Evolutionary conservation across 2,113 vertebrate genomes (phyloP), one percentile per base, ranked within the genome.

Genomic region (Neogale vison): DNA sequence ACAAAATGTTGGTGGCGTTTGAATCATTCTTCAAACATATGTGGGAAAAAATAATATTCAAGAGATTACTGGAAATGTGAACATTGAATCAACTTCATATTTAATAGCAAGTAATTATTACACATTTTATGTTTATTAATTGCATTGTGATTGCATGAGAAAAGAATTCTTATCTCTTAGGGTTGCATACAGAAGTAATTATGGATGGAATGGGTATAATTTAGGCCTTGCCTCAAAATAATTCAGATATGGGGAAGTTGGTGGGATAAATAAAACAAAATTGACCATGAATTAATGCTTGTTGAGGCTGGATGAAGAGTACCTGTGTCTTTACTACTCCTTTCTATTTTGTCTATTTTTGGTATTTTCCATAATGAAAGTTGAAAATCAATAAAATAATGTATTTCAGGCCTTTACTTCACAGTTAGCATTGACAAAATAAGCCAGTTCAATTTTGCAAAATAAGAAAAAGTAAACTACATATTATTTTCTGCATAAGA

Each of bases 171-270:
- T 84, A 94, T 20, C 12, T 84, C 83, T 77, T 52, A 80, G 50
- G n/a, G 14, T 59, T 95, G 29, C 72, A 93, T 50, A 50, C 42
- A 39, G 63, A 90, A 93, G 50, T 95, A 81, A 10, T 92, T 85
- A 89, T 24, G 29, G 39, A 21, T 69, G 13, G n/a, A 26, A 69
- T 95, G 55, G 42, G 76, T 71, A 26, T 45, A 47, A 82, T 57
- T 34, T 34, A 31, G 23, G 52, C 67, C 82, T 92, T 72, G 42
- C 31, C 77, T 92, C 36, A 79, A 47, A 87, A 31, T 71, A 61
- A 45, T 76, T 21, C 11, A 21, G 39, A 29, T 79, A 17, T 82
- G 13, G 42, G 26, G 59, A 90, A 63, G 61, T 23, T 9, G 31
- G 20, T 36, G 2, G 39, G 55, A 52, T 3, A 77, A n/a, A 29